These are phyloP conservation scores for Diarsia brunnea DNA, from an alignment of 2,888 invertebrate genomes.

Conservation along the genomic window DNA sequence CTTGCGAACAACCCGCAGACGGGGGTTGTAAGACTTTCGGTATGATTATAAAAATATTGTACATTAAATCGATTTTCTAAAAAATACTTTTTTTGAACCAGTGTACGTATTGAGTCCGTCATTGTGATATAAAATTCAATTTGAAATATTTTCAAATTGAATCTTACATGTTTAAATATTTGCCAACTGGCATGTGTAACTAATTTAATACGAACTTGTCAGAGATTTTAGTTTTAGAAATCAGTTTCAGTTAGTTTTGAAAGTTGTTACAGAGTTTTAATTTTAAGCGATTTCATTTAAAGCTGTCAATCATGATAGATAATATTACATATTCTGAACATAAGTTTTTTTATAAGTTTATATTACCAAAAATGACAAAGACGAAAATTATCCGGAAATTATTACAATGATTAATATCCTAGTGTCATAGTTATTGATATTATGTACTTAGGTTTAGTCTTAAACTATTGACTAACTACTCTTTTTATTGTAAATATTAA, in stretches of 20 bases:
- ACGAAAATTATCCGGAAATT: too few relatives aligned
- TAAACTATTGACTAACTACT: too few relatives aligned
- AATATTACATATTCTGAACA: not conserved
- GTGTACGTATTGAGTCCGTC: not conserved
- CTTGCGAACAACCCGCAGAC: too few relatives aligned
- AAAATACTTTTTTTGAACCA: not conserved
- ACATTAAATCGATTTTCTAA: too few relatives aligned
- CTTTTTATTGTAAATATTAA: too few relatives aligned
- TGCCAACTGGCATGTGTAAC: not conserved
- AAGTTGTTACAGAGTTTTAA: not conserved
- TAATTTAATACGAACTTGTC: not conserved
- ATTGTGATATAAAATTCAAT: not conserved
- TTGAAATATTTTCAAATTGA: not conserved
- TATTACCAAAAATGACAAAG: not conserved
- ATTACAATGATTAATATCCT: too few relatives aligned
- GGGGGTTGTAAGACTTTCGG: too few relatives aligned
- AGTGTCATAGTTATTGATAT: too few relatives aligned
- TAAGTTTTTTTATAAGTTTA: too few relatives aligned
- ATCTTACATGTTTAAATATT: constrained; percentile 2
- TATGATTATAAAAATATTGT: not conserved
- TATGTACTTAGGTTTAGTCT: too few relatives aligned
- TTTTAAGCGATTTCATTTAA: not conserved
- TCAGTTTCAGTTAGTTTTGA: constrained; percentile 1
- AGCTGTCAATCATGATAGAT: constrained; percentile 1
- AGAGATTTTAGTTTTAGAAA: constrained; percentile 24